Base-by-base conservation (phyloP, 1,140 invertebrate species). In the Drosophila paulistorum region DNA sequence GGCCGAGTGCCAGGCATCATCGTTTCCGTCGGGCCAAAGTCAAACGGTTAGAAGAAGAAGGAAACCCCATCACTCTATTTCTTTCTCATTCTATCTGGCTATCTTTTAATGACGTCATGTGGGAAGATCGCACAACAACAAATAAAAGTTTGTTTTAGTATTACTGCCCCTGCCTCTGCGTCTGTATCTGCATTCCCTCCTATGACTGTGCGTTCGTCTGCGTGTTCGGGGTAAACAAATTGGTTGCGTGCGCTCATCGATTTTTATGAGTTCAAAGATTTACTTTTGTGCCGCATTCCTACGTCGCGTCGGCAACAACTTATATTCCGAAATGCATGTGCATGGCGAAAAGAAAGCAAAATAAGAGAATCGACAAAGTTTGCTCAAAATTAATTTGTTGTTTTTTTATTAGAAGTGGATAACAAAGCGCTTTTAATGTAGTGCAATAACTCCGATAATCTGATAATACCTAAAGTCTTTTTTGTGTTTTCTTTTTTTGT, bases 201-300 rank as follows among this genome's bases (percentile, higher is more conserved):
- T 37, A 58, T 77, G 33, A n/a, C 7, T 59, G 57, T 45, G 72
- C 48, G 71, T 60, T 61, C 82, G 39, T 72, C 68, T 82, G 75
- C 77, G 72, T 87, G 71, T 79, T 71, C 60, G 55, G 67, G 68
- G 65, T 89, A 89, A 89, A 89, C 84, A 89, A 81, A 89, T 87
- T 66, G 64, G 55, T 69, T 79, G 83, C 80, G 77, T 89, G 84
- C 77, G 84, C 85, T 84, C 85, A 89, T 89, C 85, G 84, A 89
- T 89, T 90, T 87, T 89, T 78, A 89, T 84, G 84, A 89, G 84
- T 89, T 89, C 85, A 89, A 89, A 89, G 84, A 90, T 89, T 89
- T 89, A 84, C 77, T 80, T 51, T 80, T 62, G 76, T 79, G 79
- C 83, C 83, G 79, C 83, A 86, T 86, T 86, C 83, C 84, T 67